A percentile compares a stretch with the other conserved stretches of the same genome.
phyloP scores from a whole-genome alignment of 2,888 invertebrate genomes.

The Mantis religiosa region DNA sequence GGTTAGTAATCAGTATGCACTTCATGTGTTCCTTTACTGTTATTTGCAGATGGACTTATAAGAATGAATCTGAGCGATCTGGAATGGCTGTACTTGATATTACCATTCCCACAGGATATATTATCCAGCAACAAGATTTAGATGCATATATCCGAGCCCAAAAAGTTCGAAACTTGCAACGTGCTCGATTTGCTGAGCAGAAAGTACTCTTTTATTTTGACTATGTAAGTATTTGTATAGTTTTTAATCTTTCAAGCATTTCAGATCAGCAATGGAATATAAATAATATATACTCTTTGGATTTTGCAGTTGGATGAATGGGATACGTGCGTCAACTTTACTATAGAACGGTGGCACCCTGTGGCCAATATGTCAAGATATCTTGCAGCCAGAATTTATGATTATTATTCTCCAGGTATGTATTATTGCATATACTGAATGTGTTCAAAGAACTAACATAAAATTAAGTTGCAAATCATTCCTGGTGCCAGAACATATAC shows the following conservation, averaged over 20 bases:
- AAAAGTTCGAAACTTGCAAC: slow-evolving; percentile 72
- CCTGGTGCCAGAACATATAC: too few relatives aligned
- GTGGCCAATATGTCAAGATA: slow-evolving; percentile 95
- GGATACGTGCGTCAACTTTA: slow-evolving; percentile 86
- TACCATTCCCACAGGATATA: slow-evolving; percentile 84
- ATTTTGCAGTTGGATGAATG: slow-evolving; percentile 68
- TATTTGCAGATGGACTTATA: slow-evolving; percentile 67
- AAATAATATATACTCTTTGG: not conserved
- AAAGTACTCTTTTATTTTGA: slow-evolving; percentile 92
- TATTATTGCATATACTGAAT: not conserved
- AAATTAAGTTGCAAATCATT: not conserved
- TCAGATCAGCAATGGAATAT: not conserved
- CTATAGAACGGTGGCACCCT: slow-evolving; percentile 91
- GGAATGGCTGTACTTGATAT: slow-evolving; percentile 87
- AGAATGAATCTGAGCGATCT: slow-evolving; percentile 73
- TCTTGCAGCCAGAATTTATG: slow-evolving; percentile 84
- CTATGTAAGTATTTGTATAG: slow-evolving; percentile 64
- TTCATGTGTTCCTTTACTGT: slow-evolving; percentile 21
- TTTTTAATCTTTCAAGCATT: not conserved
- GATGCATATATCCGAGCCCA: slow-evolving; percentile 80
- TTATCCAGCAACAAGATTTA: slow-evolving; percentile 83
- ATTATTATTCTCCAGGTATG: slow-evolving; percentile 92
- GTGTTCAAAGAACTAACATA: not conserved
- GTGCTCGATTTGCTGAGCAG: slow-evolving; percentile 75
- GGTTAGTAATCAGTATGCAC: not conserved